These are phyloP conservation scores for Parasteatoda tepidariorum DNA, from an alignment of 1,140 invertebrate species.

Conservation along the genomic window DNA sequence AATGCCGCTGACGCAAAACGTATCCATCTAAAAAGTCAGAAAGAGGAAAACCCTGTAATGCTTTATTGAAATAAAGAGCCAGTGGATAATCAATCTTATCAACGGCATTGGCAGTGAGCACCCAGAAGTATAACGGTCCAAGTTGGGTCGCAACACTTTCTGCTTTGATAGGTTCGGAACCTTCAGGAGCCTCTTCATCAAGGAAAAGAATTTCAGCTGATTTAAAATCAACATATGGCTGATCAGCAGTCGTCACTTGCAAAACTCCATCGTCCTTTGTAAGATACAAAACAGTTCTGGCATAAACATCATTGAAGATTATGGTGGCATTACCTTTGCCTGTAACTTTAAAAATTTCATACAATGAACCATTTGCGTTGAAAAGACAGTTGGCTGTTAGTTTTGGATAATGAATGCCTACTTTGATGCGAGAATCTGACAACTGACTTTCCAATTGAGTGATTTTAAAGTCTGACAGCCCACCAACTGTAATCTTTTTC, in stretches of 20 bases:
- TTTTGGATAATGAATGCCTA: conserved; percentile 62
- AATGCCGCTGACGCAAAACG: conserved; percentile 34
- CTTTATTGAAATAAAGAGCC: conserved; percentile 61
- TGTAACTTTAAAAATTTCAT: conserved; percentile 62
- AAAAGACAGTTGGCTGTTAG: conserved; percentile 60
- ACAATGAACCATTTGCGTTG: conserved; percentile 61
- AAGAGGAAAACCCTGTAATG: conserved; percentile 52
- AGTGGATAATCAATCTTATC: conserved; percentile 61
- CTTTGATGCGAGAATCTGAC: conserved; percentile 59
- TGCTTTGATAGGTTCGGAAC: conserved; percentile 42
- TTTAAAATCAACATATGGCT: conserved; percentile 63
- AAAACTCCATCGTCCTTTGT: conserved; percentile 58
- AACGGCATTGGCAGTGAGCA: conserved; percentile 62
- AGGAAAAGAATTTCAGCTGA: conserved; percentile 49
- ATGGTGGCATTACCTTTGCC: conserved; percentile 61
- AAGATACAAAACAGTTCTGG: conserved; percentile 62
- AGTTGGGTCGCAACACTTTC: conserved; percentile 62
- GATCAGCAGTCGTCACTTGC: conserved; percentile 58
- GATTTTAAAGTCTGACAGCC: conserved; percentile 59
- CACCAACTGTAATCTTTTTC: conserved; percentile 57
- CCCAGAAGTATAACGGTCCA: conserved; percentile 63
- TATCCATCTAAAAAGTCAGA: background rate
- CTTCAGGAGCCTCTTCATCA: conserved; percentile 48
- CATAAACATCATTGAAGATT: conserved; percentile 63
- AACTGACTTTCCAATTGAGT: conserved; percentile 60